phyloP scores from a whole-genome alignment of 1,140 invertebrate genomes.

The Cotesia typhae region DNA sequence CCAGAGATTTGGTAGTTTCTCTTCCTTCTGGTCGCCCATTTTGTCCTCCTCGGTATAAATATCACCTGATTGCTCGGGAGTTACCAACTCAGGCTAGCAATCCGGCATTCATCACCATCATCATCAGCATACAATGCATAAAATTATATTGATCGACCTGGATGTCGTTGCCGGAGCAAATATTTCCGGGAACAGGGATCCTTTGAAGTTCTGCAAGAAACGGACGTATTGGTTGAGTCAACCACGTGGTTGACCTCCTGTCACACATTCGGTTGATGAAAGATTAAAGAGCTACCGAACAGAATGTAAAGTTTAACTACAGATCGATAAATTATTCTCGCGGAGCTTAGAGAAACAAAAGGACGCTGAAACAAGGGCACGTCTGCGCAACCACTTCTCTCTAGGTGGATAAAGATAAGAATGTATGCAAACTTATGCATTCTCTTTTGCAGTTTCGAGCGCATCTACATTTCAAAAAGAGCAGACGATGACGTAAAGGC shows the following conservation, averaged over 20 bases:
- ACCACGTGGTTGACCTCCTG: too few relatives aligned
- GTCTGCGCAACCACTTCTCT: neutral
- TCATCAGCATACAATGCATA: too few relatives aligned
- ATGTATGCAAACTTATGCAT: conserved; percentile 31
- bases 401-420: neutral
- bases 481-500: conserved; percentile 32
- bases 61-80: too few relatives aligned
- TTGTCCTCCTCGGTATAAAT: too few relatives aligned
- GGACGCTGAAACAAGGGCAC: too few relatives aligned
- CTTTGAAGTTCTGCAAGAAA: conserved; percentile 4
- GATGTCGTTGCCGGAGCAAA: neutral
- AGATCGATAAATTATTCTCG: too few relatives aligned
- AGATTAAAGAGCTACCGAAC: too few relatives aligned
- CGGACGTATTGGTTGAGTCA: neutral
- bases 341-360: too few relatives aligned
- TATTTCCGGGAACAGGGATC: neutral
- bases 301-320: too few relatives aligned
- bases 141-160: neutral
- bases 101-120: too few relatives aligned
- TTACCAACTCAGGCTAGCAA: too few relatives aligned
- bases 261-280: too few relatives aligned
- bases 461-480: conserved; percentile 39
- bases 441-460: conserved; percentile 34
- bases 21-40: neutral
- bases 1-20: neutral